Conservation (phyloP, 2,113 vertebrate species). For the Paradoxurus hermaphroditus region DNA sequence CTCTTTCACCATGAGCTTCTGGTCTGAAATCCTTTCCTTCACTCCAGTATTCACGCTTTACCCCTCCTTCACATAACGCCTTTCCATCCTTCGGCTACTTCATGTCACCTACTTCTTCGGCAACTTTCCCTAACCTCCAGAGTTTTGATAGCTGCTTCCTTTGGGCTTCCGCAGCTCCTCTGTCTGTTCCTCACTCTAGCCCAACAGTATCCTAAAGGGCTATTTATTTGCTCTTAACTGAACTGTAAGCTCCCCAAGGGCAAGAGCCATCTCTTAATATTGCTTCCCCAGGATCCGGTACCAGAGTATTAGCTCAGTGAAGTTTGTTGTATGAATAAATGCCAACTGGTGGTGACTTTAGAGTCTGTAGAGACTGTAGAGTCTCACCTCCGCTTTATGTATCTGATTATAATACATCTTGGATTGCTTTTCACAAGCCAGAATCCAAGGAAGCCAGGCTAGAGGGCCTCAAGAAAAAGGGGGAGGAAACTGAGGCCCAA, state of each 20-base stretch:
- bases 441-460: neutral
- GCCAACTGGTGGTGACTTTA: neutral
- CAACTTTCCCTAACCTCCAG: neutral
- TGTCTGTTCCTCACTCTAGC: neutral
- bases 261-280: neutral
- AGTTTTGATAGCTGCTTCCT: neutral
- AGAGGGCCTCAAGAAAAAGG: neutral
- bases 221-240: neutral
- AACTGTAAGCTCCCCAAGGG: neutral
- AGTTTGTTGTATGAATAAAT: neutral
- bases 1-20: neutral
- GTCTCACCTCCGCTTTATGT: neutral
- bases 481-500: neutral
- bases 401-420: neutral
- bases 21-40: neutral
- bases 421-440: neutral
- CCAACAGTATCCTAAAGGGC: neutral
- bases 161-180: neutral
- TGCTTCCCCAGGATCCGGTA: neutral
- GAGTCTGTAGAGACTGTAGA: neutral
- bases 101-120: neutral
- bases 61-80: neutral
- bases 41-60: neutral
- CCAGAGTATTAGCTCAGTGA: neutral
- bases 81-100: neutral